Conservation (phyloP, 2,797 vertebrate genomes). For the Myotis myotis region DNA sequence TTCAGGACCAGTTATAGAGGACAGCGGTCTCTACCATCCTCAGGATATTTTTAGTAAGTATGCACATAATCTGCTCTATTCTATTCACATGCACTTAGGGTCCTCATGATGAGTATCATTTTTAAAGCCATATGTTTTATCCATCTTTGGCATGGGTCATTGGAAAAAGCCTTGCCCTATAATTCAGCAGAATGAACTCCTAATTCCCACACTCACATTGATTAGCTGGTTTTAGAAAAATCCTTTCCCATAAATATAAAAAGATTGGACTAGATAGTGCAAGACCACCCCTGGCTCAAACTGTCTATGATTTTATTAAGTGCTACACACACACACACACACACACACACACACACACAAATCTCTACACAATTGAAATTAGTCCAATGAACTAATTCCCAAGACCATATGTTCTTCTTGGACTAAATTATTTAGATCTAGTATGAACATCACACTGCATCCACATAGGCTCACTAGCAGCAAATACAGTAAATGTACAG, state of each 20-base stretch:
- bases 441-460: not conserved
- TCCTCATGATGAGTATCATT: not conserved
- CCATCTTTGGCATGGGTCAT: not conserved
- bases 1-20: not conserved
- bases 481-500: not conserved
- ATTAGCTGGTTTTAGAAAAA: not conserved
- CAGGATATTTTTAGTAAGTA: not conserved
- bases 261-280: not conserved
- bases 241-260: not conserved
- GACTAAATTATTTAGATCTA: conserved; percentile 15
- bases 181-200: not conserved
- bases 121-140: conserved; percentile 32
- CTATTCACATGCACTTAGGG: not conserved
- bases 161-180: not conserved
- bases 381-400: not conserved
- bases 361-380: not conserved
- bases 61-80: not conserved
- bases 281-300: not conserved
- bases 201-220: not conserved
- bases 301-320: conserved; percentile 21
- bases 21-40: not conserved
- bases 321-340: not conserved
- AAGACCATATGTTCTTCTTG: conserved; percentile 1
- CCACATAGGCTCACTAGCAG: not conserved
- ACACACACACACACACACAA: not conserved